Conservation (phyloP, 2,888 invertebrate genomes). For the Chaitophorus viminalis region DNA sequence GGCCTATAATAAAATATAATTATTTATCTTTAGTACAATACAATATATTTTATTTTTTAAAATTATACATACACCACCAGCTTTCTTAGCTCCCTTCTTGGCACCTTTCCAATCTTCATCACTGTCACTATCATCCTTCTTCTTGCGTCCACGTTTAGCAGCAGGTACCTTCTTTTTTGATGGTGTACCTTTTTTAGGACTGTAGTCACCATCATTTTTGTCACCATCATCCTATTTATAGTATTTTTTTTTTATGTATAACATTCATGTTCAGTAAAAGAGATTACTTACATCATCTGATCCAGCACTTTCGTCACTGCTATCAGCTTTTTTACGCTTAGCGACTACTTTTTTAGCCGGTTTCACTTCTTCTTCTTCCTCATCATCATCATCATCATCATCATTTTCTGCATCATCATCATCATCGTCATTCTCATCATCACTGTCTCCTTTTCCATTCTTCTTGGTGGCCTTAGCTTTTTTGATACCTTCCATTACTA, state of each 20-base stretch:
- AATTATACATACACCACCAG: conserved; percentile 60
- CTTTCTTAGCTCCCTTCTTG: conserved; percentile 68
- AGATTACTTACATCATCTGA: conserved; percentile 58
- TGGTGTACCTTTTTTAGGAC: conserved; percentile 70
- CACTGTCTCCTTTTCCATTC: conserved; percentile 68
- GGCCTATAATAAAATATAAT: conserved; percentile 62
- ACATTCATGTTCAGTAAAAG: not conserved
- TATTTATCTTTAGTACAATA: not conserved
- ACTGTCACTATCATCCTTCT: conserved; percentile 76
- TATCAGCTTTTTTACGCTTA: conserved; percentile 61
- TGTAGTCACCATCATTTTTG: conserved; percentile 73
- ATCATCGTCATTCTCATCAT: conserved; percentile 69
- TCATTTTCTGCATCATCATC: conserved; percentile 67
- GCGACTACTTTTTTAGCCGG: conserved; percentile 69
- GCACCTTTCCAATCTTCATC: conserved; percentile 77
- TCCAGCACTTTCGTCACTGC: conserved; percentile 60
- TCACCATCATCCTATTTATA: conserved; percentile 65
- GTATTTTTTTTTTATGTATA: not conserved
- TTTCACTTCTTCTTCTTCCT: conserved; percentile 70
- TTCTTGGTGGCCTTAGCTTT: conserved; percentile 68
- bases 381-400: conserved; percentile 70
- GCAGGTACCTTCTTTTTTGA: conserved; percentile 66
- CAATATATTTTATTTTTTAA: not conserved
- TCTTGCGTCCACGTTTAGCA: conserved; percentile 67
- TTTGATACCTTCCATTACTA: conserved; percentile 82